Percentiles rank a stretch among this genome's conserved stretches.
These are phyloP conservation scores for Planiliza haematocheilus DNA, from an alignment of 2,113 vertebrate species.

Conservation along the genomic window DNA sequence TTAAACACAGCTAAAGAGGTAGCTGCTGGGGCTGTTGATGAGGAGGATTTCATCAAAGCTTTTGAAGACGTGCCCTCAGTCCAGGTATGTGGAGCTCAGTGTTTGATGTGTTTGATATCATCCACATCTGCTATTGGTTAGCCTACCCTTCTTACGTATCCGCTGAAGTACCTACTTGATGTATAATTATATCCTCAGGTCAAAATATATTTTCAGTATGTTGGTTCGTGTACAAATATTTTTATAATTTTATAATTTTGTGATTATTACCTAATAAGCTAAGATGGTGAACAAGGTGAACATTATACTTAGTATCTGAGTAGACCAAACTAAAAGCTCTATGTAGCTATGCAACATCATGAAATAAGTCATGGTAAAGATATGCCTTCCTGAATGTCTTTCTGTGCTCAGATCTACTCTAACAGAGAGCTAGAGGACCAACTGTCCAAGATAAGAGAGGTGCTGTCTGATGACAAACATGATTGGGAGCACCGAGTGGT, in stretches of 20 bases:
- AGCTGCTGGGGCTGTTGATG: constrained; percentile 93
- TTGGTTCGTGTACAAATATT: too few species aligned
- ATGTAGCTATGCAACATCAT: too few species aligned
- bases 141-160: neutral
- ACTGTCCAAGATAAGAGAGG: constrained; percentile 93
- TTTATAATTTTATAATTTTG: too few species aligned
- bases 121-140: too few species aligned
- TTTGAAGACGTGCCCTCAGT: constrained; percentile 94
- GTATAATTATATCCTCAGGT: too few species aligned
- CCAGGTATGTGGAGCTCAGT: constrained; percentile 83
- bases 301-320: too few species aligned
- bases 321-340: too few species aligned
- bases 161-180: too few species aligned
- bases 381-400: neutral
- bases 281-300: too few species aligned
- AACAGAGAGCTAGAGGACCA: constrained; percentile 96
- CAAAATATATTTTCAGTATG: too few species aligned
- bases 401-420: constrained; percentile 90
- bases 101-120: neutral
- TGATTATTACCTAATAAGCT: too few species aligned
- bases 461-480: constrained; percentile 96
- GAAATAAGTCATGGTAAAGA: neutral
- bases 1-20: constrained; percentile 88
- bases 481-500: constrained; percentile 97
- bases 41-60: constrained; percentile 96